Base-by-base conservation (phyloP, 2,888 invertebrate species). In the Callinectes sapidus region DNA sequence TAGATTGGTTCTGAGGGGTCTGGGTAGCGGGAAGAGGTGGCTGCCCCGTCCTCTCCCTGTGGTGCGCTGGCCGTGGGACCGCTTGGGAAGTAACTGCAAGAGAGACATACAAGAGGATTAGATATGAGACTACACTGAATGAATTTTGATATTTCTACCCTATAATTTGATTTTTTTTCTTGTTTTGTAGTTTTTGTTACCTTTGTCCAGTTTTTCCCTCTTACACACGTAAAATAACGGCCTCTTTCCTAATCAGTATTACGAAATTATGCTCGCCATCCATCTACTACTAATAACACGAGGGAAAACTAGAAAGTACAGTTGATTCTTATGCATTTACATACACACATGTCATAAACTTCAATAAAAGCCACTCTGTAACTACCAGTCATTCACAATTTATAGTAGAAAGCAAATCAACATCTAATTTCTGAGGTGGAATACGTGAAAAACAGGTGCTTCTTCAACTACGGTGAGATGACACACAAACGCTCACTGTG, bases 1-100 rank as follows among this genome's bases (percentile, higher is more conserved):
- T 98, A 98, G 95, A 98, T 98, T 0, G 98, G 98, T 95, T 98
- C 98, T 95, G 98, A 98, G 71, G 98, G 98, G 95, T 98, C 98
- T 95, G 98, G 98, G 95, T 55, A 92, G 32, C 92, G 61, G 32
- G 92, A 92, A 32, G 92, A 92, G 10, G 90, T 92, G 13, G 92
- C 92, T 1, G 92, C 92, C 18, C 92, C 92, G 42, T 92, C 92
- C 90, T 92, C 92, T 23, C 86, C 92, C 86, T 92, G 92, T 0
- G 92, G 92, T 48, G 90, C 90, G n/a, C 91, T 85, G 87, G 88
- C 81, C 2, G 92, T 81, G 32, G 92, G 77, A 42, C 77, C 81
- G 23, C 87, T 39, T 18, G 88, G 94, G 61, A 87, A 94, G 81
- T 94, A 94, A 66, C 94, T 94, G 77, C 66, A 32, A 85, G 32